Conservation (phyloP, 2,113 vertebrate species). For the Hydrolagus affinis region DNA sequence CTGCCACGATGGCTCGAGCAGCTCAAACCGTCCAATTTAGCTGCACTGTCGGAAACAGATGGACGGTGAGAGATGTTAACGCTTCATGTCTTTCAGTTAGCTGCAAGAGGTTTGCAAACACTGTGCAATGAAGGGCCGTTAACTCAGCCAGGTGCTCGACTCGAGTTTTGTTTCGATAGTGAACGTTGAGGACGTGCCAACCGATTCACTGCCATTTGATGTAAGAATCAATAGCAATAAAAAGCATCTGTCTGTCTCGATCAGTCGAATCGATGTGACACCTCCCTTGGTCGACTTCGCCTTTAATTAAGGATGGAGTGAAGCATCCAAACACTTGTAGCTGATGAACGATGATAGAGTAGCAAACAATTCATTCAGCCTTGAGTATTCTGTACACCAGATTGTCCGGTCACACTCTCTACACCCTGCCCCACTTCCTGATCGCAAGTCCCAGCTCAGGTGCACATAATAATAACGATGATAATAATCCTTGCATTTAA, state of each 20-base stretch:
- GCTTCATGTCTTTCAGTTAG: neutral
- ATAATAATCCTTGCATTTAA: too few species aligned
- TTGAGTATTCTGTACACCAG: too few species aligned
- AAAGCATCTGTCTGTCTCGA: neutral
- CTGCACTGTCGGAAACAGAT: neutral
- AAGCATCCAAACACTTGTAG: neutral
- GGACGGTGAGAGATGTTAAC: too few species aligned
- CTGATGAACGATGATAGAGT: too few species aligned
- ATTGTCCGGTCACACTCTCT: too few species aligned
- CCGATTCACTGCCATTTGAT: neutral
- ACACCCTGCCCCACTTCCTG: too few species aligned
- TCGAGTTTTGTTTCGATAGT: neutral
- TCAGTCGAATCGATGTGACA: neutral
- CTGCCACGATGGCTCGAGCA: neutral
- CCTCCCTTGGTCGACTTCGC: neutral
- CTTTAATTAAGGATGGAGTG: neutral
- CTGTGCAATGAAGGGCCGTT: neutral
- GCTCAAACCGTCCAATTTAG: neutral
- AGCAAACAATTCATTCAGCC: too few species aligned
- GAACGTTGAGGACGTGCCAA: neutral
- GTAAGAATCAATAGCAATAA: slow-evolving; percentile 17
- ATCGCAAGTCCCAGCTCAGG: too few species aligned
- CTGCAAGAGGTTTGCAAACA: neutral
- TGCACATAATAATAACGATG: too few species aligned
- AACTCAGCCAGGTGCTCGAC: neutral